A percentile compares a stretch with the other conserved stretches of the same genome.
These are phyloP conservation scores for Echinops telfairi DNA, from an alignment of 2,113 vertebrate genomes.

Conservation along the genomic window DNA sequence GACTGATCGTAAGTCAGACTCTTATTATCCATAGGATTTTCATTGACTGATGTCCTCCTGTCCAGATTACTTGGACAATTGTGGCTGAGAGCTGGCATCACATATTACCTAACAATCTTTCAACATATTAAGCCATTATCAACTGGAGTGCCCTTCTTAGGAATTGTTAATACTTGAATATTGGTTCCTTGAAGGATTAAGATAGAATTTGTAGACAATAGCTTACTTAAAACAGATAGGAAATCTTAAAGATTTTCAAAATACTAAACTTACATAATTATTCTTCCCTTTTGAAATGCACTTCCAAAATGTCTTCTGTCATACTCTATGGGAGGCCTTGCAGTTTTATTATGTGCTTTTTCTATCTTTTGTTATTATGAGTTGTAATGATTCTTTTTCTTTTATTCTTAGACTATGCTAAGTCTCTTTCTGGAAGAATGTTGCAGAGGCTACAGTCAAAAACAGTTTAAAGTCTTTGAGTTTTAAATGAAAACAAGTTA, in stretches of 20 bases:
- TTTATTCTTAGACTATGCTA: not conserved
- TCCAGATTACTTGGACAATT: not conserved
- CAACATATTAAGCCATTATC: not conserved
- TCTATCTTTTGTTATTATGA: not conserved
- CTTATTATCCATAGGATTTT: not conserved
- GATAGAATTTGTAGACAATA: not conserved
- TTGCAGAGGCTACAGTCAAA: not conserved
- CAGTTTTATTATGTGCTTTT: not conserved
- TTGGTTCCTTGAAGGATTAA: not conserved
- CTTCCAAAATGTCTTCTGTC: not conserved
- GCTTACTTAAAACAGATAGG: not conserved
- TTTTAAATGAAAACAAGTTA: slow-evolving; percentile 29
- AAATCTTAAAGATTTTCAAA: not conserved
- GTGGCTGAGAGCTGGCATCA: not conserved
- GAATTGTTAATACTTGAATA: not conserved
- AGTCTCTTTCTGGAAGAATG: slow-evolving; percentile 30
- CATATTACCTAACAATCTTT: not conserved
- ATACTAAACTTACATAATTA: not conserved
- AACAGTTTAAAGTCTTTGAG: not conserved
- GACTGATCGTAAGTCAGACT: not conserved
- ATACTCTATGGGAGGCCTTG: not conserved
- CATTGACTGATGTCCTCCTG: not conserved
- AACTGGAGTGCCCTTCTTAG: not conserved
- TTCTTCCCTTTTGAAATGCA: not conserved
- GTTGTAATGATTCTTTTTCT: not conserved